Evolutionary conservation across 1,140 invertebrate species (phyloP).

Genomic region (Cylas formicarius): DNA sequence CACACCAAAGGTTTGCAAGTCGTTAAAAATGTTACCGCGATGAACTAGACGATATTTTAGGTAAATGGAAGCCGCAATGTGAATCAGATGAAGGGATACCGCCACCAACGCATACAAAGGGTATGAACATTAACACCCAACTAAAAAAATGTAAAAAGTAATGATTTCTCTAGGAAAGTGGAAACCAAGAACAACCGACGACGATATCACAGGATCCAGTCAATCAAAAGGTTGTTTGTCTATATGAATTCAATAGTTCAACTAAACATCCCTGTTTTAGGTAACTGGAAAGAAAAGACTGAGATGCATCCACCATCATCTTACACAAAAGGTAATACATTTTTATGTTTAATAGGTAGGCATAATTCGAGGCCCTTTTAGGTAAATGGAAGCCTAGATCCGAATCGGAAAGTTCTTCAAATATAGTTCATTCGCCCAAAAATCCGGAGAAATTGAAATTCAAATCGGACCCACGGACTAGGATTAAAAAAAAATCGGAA

Average conservation of each 20-base stretch:
- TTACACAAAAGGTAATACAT: too few species aligned
- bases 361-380: too few species aligned
- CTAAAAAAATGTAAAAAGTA: too few species aligned
- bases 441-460: background rate
- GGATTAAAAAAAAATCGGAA: background rate
- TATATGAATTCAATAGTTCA: too few species aligned
- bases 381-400: slow-evolving; percentile 16
- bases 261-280: too few species aligned
- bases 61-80: slow-evolving; percentile 11
- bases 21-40: background rate
- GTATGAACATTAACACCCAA: background rate
- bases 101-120: slow-evolving; percentile 10
- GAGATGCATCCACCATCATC: too few species aligned
- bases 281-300: too few species aligned
- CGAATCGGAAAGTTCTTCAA: background rate
- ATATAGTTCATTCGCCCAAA: background rate
- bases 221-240: too few species aligned
- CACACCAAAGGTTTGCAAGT: slow-evolving; percentile 15
- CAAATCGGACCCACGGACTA: background rate
- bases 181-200: too few species aligned
- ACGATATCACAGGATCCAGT: too few species aligned
- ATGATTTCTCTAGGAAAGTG: too few species aligned
- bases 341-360: too few species aligned
- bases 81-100: slow-evolving; percentile 2
- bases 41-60: slow-evolving; percentile 5